A percentile compares a stretch with the other conserved stretches of the same genome.
Conservation (phyloP, 2,888 invertebrate species). For the Nematopogon swammerdamellus region DNA sequence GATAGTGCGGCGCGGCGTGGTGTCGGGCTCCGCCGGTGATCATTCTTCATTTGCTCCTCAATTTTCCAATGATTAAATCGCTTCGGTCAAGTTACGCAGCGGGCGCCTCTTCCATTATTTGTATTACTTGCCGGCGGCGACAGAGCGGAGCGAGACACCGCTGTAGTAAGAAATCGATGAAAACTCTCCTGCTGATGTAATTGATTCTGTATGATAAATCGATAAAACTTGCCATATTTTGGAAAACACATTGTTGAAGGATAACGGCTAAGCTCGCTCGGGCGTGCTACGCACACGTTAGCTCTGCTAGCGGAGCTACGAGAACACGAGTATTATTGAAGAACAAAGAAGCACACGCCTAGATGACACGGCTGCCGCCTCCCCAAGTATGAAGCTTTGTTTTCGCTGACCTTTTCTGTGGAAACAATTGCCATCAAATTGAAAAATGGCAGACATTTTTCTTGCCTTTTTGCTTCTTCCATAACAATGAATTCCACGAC, state of each 20-base stretch:
- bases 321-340: no score
- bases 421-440: slow-evolving; percentile 14
- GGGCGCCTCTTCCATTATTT: neutral
- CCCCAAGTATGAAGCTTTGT: no score
- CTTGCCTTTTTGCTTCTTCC: slow-evolving; percentile 32
- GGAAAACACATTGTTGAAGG: no score
- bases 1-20: neutral
- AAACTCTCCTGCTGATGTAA: no score
- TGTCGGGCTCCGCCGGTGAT: slow-evolving; percentile 28
- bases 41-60: slow-evolving; percentile 46
- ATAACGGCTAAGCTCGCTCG: no score
- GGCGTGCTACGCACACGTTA: no score
- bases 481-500: slow-evolving; percentile 45
- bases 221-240: no score
- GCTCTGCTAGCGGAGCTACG: no score
- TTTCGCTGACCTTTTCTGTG: neutral
- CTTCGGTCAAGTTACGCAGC: neutral
- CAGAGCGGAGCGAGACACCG: neutral
- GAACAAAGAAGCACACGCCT: no score
- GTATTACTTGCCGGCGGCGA: neutral
- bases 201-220: no score
- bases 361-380: no score
- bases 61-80: neutral
- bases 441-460: slow-evolving; percentile 39
- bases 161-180: no score